phyloP scores from a whole-genome alignment of 2,888 invertebrate species.

The Polydrusus tereticollis region DNA sequence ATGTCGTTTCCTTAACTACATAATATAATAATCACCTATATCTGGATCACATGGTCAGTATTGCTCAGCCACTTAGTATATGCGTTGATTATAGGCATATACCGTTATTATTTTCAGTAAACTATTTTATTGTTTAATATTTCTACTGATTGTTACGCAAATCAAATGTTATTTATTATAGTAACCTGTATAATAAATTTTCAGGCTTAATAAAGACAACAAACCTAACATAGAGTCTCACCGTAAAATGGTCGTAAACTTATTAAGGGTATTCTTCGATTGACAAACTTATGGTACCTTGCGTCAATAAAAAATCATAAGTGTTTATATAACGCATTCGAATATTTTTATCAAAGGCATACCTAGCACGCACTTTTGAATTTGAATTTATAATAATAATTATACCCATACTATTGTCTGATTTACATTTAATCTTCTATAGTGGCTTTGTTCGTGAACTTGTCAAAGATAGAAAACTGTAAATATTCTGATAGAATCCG shows the following conservation, averaged over 20 bases:
- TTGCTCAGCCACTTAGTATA: too few relatives aligned
- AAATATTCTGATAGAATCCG: conserved; percentile 28
- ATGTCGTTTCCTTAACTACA: too few relatives aligned
- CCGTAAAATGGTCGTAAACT: background rate
- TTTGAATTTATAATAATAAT: conserved; percentile 16
- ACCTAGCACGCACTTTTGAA: conserved; percentile 29
- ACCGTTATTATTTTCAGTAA: background rate
- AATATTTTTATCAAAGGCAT: conserved; percentile 23
- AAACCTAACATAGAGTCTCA: background rate
- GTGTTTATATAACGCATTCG: conserved; percentile 32
- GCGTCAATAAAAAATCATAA: conserved; percentile 29
- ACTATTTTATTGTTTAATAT: conserved; percentile 1
- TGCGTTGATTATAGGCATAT: background rate
- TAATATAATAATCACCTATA: too few relatives aligned
- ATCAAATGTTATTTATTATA: background rate
- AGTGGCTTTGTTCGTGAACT: conserved; percentile 18
- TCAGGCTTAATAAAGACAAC: conserved; percentile 1
- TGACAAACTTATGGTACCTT: conserved; percentile 11
- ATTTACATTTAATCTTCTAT: conserved; percentile 40
- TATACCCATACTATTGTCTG: conserved; percentile 32
- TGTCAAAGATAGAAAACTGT: conserved; percentile 30
- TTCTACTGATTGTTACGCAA: background rate
- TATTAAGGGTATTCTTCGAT: background rate
- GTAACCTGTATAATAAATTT: conserved; percentile 5
- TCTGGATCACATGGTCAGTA: too few relatives aligned